Percentiles rank a stretch among this genome's conserved stretches.
These are phyloP conservation scores for rabbit (Oryctolagus cuniculus) DNA, from an alignment of 2,113 vertebrate genomes.

Conservation along the genomic window DNA sequence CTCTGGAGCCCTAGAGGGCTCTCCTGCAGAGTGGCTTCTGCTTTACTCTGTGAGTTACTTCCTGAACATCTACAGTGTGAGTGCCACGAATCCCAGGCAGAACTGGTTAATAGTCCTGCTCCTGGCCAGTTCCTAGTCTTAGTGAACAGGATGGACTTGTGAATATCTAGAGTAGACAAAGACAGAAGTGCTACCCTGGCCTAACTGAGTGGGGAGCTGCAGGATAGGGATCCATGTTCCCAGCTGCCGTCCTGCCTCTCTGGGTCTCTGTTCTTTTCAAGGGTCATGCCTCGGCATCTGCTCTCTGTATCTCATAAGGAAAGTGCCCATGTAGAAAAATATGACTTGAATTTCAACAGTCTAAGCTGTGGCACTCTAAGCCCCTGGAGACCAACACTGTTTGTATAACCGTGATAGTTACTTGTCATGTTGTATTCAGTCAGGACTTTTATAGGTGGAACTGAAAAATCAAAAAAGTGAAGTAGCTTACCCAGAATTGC, in stretches of 20 bases:
- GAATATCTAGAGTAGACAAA: neutral
- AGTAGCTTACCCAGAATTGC: neutral
- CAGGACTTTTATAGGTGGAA: slow-evolving; percentile 44
- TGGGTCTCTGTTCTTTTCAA: neutral
- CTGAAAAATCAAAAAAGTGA: slow-evolving; percentile 20
- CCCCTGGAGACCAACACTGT: neutral
- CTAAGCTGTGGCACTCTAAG: neutral
- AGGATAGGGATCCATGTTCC: neutral
- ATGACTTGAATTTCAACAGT: slow-evolving; percentile 3
- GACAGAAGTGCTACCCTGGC: neutral
- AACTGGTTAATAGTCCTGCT: neutral
- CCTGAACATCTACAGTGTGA: too few species aligned
- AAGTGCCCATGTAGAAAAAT: slow-evolving; percentile 28
- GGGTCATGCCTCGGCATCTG: neutral
- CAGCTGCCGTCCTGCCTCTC: neutral
- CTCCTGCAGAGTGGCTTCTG: neutral
- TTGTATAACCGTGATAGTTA: neutral
- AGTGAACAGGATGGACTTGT: neutral
- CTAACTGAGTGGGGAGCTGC: neutral
- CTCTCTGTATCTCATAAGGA: neutral
- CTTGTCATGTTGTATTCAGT: slow-evolving; percentile 14
- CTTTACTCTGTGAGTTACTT: too few species aligned
- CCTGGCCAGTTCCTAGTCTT: neutral
- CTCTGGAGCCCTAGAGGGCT: neutral
- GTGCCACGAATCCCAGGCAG: neutral